Conservation (phyloP, 2,797 vertebrate genomes). For the Esox lucius region DNA sequence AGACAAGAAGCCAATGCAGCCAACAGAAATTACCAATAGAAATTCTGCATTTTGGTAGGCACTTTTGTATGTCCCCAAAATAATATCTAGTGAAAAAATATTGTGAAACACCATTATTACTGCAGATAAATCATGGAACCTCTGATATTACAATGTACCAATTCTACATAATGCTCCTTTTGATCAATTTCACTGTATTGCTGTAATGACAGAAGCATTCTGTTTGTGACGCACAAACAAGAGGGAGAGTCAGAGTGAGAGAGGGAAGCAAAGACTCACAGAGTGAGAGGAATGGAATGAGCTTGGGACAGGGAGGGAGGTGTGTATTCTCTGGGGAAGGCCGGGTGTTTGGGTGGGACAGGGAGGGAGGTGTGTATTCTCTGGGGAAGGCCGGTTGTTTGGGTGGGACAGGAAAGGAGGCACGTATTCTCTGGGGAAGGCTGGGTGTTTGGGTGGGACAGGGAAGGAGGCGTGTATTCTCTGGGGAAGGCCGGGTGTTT, state of each 20-base stretch:
- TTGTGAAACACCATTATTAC: no score
- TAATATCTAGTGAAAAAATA: no score
- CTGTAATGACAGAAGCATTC: conserved; percentile 3
- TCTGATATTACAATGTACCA: no score
- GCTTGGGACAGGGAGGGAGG: background rate
- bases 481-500: conserved; percentile 75
- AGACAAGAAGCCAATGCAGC: no score
- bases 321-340: no score
- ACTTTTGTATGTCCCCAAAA: no score
- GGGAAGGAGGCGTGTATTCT: conserved; percentile 63
- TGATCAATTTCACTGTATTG: no score
- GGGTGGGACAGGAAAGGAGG: conserved; percentile 39
- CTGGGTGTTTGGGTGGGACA: conserved; percentile 52
- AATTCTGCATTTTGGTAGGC: no score
- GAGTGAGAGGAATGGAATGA: background rate
- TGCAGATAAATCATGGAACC: no score
- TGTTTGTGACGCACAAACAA: conserved; percentile 44
- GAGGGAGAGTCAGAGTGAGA: conserved; percentile 41
- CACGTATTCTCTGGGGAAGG: no score
- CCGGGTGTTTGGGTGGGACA: conserved; percentile 52
- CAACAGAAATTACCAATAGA: no score
- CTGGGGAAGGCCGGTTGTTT: conserved; percentile 75
- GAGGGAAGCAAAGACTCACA: conserved; percentile 18
- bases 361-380: conserved; percentile 63
- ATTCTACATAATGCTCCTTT: no score